phyloP scores from a whole-genome alignment of 2,888 invertebrate species.

The Elegia similella region DNA sequence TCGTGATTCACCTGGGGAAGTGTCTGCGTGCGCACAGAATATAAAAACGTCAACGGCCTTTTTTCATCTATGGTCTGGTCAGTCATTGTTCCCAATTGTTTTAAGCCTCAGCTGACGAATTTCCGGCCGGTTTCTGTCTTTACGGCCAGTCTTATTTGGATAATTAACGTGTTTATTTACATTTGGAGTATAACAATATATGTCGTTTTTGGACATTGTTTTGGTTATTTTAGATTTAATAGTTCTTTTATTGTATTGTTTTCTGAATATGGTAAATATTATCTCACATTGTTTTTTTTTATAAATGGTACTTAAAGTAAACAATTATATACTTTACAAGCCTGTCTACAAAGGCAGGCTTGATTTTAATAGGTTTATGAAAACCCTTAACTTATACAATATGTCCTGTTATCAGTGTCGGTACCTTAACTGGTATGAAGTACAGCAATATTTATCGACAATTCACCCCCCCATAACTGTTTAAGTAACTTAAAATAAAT shows the following conservation, averaged over 20 bases:
- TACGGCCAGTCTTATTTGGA: conserved; percentile 22
- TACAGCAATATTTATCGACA: too few relatives aligned
- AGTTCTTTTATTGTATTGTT: not conserved
- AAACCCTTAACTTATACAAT: too few relatives aligned
- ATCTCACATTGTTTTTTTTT: not conserved
- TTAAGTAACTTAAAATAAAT: too few relatives aligned
- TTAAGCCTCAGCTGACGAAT: conserved; percentile 50
- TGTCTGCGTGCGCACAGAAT: conserved; percentile 45
- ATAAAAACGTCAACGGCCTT: conserved; percentile 22
- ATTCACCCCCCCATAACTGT: too few relatives aligned
- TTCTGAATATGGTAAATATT: not conserved
- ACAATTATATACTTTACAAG: too few relatives aligned
- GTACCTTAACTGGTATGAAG: too few relatives aligned
- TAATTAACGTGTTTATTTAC: conserved; percentile 8
- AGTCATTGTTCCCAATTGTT: conserved; percentile 25
- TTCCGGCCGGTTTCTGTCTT: conserved; percentile 36
- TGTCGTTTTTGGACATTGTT: not conserved
- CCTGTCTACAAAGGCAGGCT: too few relatives aligned
- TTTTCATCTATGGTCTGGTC: conserved; percentile 25
- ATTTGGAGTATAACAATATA: not conserved
- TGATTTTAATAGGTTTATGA: too few relatives aligned
- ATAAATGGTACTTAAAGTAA: too few relatives aligned
- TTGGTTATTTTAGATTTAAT: not conserved
- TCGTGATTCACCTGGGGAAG: conserved; percentile 65
- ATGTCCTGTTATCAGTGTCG: too few relatives aligned